Evolutionary conservation across 2,888 invertebrate species (phyloP).

Genomic region (Pandemis heparana): DNA sequence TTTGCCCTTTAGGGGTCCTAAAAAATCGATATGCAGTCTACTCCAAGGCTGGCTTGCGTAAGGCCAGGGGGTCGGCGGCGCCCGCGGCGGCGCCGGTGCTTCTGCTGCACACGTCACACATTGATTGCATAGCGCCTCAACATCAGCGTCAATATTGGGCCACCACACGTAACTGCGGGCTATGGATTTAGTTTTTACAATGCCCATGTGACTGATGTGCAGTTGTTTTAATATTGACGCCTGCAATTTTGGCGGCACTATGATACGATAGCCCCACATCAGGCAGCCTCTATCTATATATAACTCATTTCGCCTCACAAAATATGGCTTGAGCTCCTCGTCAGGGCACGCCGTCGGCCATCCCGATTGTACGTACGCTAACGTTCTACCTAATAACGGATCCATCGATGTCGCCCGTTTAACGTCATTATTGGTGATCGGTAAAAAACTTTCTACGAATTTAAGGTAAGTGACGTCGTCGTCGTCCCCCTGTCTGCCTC

Average conservation of each 20-base stretch:
- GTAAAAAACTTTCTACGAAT: constrained; percentile 27
- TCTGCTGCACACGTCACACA: constrained; percentile 10
- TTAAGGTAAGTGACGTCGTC: constrained; percentile 45
- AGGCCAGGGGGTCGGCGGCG: not conserved
- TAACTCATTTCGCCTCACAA: constrained; percentile 12
- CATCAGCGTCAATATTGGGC: no score
- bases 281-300: constrained; percentile 25
- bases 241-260: not conserved
- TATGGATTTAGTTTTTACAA: not conserved
- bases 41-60: not conserved
- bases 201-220: constrained; percentile 2
- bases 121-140: not conserved
- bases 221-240: not conserved
- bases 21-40: no score
- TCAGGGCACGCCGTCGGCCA: constrained; percentile 21
- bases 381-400: not conserved
- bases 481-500: not conserved
- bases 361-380: constrained; percentile 17
- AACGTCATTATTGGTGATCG: constrained; percentile 15
- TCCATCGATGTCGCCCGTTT: not conserved
- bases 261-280: constrained; percentile 14
- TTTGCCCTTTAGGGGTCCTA: not conserved
- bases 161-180: not conserved
- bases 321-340: constrained; percentile 18
- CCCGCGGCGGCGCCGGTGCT: not conserved